Evolutionary conservation across 2,888 invertebrate genomes (phyloP).

Genomic region (Gasteruption jaculator): DNA sequence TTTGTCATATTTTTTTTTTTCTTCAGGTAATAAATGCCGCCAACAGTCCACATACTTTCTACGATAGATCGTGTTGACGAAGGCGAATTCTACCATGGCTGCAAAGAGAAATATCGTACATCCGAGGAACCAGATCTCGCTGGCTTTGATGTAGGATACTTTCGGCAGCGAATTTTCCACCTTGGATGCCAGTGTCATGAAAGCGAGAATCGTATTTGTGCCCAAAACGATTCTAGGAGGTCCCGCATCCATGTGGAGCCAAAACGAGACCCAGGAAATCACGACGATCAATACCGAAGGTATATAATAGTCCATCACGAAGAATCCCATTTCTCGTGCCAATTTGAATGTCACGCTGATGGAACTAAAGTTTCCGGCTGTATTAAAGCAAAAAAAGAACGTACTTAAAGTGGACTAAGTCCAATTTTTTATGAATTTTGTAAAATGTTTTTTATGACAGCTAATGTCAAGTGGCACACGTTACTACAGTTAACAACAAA

Average conservation of each 20-base stretch:
- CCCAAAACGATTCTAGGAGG: slow-evolving; percentile 79
- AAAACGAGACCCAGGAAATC: slow-evolving; percentile 86
- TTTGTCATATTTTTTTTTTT: background rate
- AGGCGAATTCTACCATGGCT: slow-evolving; percentile 82
- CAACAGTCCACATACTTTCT: slow-evolving; percentile 62
- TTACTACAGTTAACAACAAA: too few relatives aligned
- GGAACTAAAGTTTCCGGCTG: slow-evolving; percentile 80
- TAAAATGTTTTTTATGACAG: too few relatives aligned
- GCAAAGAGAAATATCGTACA: slow-evolving; percentile 82
- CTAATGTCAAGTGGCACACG: too few relatives aligned
- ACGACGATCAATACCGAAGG: slow-evolving; percentile 83
- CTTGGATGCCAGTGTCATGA: slow-evolving; percentile 81
- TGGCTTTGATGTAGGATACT: slow-evolving; percentile 85
- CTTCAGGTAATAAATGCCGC: background rate
- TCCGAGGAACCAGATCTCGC: slow-evolving; percentile 85
- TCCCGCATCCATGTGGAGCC: slow-evolving; percentile 82
- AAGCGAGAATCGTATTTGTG: slow-evolving; percentile 81
- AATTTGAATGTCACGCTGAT: slow-evolving; percentile 75
- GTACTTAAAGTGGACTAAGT: slow-evolving; percentile 1
- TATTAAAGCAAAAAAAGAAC: slow-evolving; percentile 37
- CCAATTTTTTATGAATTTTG: too few relatives aligned
- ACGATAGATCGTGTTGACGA: slow-evolving; percentile 85
- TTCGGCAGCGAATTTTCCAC: slow-evolving; percentile 82
- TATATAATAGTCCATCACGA: slow-evolving; percentile 83
- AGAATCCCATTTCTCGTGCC: slow-evolving; percentile 78